phyloP scores from a whole-genome alignment of 2,113 vertebrate genomes.

The Ovibos moschatus region DNA sequence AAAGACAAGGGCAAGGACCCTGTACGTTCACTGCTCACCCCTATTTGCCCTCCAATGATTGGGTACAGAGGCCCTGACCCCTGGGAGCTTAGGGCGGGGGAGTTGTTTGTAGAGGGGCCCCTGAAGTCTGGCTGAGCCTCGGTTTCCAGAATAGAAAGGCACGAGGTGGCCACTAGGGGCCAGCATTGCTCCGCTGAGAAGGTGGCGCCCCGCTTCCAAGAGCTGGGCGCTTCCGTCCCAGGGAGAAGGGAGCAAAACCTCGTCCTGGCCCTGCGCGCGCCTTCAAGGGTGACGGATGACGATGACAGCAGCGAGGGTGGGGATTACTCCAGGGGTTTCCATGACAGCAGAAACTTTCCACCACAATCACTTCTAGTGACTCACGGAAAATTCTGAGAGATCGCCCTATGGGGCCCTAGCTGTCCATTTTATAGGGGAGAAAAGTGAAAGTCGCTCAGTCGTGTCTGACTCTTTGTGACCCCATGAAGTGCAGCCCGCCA shows the following conservation, averaged over 20 bases:
- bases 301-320: rapidly evolving
- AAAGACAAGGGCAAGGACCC: not conserved
- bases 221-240: rapidly evolving
- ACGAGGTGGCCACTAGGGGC: not conserved
- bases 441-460: not conserved
- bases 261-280: rapidly evolving
- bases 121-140: rapidly evolving
- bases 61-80: not conserved
- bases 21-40: rapidly evolving
- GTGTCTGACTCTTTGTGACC: not conserved
- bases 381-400: not conserved
- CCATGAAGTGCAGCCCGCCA: too few species aligned
- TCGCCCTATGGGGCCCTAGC: too few species aligned
- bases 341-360: not conserved
- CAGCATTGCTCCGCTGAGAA: slow-evolving; percentile 46
- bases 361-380: rapidly evolving
- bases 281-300: rapidly evolving
- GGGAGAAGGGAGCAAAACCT: rapidly evolving
- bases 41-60: not conserved
- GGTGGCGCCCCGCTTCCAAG: rapidly evolving
- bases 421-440: not conserved
- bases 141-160: not conserved
- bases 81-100: not conserved
- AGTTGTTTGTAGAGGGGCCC: rapidly evolving
- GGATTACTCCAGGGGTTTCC: not conserved